Evolutionary conservation across 2,113 vertebrate genomes (phyloP).

Genomic region (Formicarius rufipectus): DNA sequence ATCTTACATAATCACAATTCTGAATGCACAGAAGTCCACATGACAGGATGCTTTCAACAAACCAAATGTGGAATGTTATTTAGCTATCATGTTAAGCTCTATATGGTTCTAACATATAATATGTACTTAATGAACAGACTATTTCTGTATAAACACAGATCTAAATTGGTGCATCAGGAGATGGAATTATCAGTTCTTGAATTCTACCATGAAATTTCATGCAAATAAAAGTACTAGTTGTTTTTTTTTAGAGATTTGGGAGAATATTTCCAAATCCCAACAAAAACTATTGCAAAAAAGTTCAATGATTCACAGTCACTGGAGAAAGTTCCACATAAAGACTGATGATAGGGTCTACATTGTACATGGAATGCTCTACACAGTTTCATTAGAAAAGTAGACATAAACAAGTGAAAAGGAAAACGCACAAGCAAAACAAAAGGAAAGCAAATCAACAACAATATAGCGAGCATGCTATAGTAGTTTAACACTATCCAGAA

Average conservation of each 20-base stretch:
- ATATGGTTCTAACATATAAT: constrained; percentile 27
- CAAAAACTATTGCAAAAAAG: constrained; percentile 13
- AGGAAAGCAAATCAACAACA: constrained; percentile 50
- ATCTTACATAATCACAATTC: constrained; percentile 65
- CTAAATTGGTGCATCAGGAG: constrained; percentile 30
- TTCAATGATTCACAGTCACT: constrained; percentile 41
- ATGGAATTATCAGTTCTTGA: constrained; percentile 18
- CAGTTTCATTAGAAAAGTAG: constrained; percentile 18
- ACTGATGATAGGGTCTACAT: not conserved
- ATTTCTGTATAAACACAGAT: not conserved
- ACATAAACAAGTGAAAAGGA: constrained; percentile 48
- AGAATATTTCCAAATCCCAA: constrained; percentile 45
- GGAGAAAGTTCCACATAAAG: constrained; percentile 9
- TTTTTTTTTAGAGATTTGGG: constrained; percentile 18
- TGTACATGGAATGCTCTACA: constrained; percentile 7
- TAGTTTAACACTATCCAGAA: constrained; percentile 44
- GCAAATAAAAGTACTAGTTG: constrained; percentile 16
- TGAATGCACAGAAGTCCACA: constrained; percentile 42
- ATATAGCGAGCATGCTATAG: constrained; percentile 70
- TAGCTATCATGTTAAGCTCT: not conserved
- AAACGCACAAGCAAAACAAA: constrained; percentile 62
- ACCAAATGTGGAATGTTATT: not conserved
- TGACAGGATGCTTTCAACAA: constrained; percentile 41
- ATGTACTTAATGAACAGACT: not conserved
- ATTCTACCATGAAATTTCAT: constrained; percentile 33